These are phyloP conservation scores for Rhinoderma darwinii DNA, from an alignment of 2,113 vertebrate genomes.

Conservation along the genomic window DNA sequence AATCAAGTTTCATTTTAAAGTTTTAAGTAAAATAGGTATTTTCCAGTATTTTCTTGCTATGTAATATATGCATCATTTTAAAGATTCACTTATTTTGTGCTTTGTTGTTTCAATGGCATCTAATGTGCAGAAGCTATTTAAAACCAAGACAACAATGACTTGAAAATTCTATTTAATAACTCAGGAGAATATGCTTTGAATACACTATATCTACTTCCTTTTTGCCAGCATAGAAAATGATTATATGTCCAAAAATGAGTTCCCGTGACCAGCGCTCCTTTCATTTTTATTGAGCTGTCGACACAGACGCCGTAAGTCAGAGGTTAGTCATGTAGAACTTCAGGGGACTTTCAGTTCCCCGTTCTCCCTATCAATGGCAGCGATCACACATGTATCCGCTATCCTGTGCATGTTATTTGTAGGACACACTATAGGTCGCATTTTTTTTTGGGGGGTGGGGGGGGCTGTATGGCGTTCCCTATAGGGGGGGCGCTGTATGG, in stretches of 20 bases:
- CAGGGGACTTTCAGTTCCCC: no score
- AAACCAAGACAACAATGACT: not conserved
- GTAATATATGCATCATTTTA: not conserved
- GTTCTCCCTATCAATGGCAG: no score
- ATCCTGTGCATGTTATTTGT: no score
- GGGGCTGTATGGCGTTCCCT: no score
- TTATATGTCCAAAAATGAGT: constrained; percentile 39
- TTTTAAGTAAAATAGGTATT: not conserved
- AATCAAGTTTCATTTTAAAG: not conserved
- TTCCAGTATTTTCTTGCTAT: not conserved
- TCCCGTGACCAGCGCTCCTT: no score
- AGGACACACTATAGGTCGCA: no score
- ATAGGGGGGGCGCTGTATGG: no score
- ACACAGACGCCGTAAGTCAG: no score
- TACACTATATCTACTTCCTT: constrained; percentile 10
- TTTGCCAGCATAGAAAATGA: constrained; percentile 24
- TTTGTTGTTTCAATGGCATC: constrained; percentile 17
- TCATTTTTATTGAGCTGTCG: no score
- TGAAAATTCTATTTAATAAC: constrained; percentile 20
- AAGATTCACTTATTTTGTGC: not conserved
- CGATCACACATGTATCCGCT: no score
- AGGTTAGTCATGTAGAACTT: no score
- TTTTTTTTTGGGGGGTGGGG: no score
- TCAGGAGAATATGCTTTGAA: constrained; percentile 4
- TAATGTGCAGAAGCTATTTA: constrained; percentile 15